Evolutionary conservation across 2,888 invertebrate genomes (phyloP), one percentile per base, ranked within the genome.

Genomic region (Pyrochroa serraticornis): DNA sequence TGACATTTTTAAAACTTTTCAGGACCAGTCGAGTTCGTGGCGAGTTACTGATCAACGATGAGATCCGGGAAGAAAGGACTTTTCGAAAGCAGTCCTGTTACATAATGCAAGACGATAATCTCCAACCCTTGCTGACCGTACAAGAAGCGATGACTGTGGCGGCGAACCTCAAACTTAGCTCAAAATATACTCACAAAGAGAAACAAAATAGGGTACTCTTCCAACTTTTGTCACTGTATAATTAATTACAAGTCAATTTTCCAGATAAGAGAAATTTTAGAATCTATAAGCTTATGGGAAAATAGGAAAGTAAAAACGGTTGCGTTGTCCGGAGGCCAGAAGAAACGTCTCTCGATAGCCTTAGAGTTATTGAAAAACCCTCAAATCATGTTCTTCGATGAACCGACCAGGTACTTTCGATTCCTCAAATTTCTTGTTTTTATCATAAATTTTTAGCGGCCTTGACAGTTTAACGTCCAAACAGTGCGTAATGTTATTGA

Each of bases 341-440:
- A 87, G 71, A 97, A 96, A 77, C 84, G 96, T 70, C 83, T 97
- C 45, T 90, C 95, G 1, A 93, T 96, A 63, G 95, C 95, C 6
- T 81, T 95, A 62, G 96, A 97, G 81, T 82, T 97, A 69, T 87
- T 96, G 65, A 93, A 89, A 77, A 94, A 97, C 79, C 96, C 96
- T 1, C 91, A 93, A 0, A 87, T 96, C 44, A 90, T 96, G 87
- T 93, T 96, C 77, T 87, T 97, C 65, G 96, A 97, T 77, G 96
- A 97, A 81, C 96, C 96, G 14, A 96, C 95, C 7, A 73, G 71
- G 71, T 71, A 67, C 12, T 9, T 7, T 31, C 13, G 33, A 10
- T 32, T 7, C 12, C 31, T 10, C 22, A 31, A 30, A 8, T 5
- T 44, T 7, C 7, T 6, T 7, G 3, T 30, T 10, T 30, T 44